These are phyloP conservation scores for Chironomus striatipennis DNA, from an alignment of 1,140 invertebrate species.

Conservation along the genomic window DNA sequence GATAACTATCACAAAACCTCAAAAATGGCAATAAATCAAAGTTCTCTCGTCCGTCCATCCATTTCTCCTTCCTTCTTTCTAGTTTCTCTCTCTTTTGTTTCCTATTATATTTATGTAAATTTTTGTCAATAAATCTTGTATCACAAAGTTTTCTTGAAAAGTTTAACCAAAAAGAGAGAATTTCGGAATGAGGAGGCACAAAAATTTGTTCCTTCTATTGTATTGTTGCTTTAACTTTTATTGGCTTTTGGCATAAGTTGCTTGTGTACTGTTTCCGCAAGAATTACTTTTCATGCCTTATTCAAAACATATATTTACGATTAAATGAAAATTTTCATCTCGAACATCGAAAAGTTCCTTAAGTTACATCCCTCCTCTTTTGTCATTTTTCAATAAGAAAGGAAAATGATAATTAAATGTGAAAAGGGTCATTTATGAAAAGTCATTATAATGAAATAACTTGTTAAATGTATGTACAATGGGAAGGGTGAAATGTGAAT, in stretches of 20 bases:
- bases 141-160: neutral
- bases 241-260: neutral
- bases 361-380: neutral
- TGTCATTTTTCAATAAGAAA: neutral
- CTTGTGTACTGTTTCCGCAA: neutral
- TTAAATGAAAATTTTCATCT: too few relatives aligned
- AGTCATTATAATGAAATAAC: conserved; percentile 1
- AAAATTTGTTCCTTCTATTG: too few relatives aligned
- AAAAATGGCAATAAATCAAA: conserved; percentile 3
- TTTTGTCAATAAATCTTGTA: conserved; percentile 14
- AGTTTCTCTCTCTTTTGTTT: neutral
- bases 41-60: conserved; percentile 10
- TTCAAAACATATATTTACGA: too few relatives aligned
- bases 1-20: conserved; percentile 8
- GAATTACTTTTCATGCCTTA: neutral
- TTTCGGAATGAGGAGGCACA: too few relatives aligned
- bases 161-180: neutral
- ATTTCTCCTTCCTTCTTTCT: too few relatives aligned
- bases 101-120: conserved; percentile 14
- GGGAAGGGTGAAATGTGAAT: neutral
- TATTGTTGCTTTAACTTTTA: neutral
- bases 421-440: conserved; percentile 8
- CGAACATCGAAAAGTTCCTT: too few relatives aligned
- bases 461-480: neutral
- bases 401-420: conserved; percentile 10